These are phyloP conservation scores for Heliconius nattereri DNA, from an alignment of 1,140 invertebrate genomes.

Conservation along the genomic window DNA sequence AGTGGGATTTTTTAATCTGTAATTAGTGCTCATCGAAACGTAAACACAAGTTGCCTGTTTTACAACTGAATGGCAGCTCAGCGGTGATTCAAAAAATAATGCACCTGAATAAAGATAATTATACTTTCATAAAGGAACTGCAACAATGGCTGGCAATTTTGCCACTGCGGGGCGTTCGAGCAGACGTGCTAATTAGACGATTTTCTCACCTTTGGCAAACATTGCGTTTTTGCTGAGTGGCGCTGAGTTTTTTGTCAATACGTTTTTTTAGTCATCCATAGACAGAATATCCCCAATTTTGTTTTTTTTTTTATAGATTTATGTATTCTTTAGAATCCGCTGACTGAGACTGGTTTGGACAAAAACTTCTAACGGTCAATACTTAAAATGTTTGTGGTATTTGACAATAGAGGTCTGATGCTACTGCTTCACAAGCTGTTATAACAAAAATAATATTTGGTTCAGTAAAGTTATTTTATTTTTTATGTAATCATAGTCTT, in stretches of 20 bases:
- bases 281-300: conserved; percentile 16
- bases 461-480: not conserved
- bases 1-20: conserved; percentile 48
- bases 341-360: conserved; percentile 11
- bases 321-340: conserved; percentile 11
- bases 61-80: conserved; percentile 61
- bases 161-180: conserved; percentile 57
- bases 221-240: conserved; percentile 55
- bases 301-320: conserved; percentile 23
- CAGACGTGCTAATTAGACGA: conserved; percentile 71
- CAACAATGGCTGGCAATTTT: conserved; percentile 60
- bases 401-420: not conserved
- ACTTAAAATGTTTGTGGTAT: conserved; percentile 16
- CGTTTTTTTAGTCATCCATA: conserved; percentile 37
- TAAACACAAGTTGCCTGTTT: conserved; percentile 65
- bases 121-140: conserved; percentile 59
- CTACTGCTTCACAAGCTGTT: not conserved
- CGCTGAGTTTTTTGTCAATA: conserved; percentile 41
- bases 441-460: not conserved
- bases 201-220: conserved; percentile 76
- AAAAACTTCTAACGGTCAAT: conserved; percentile 19
- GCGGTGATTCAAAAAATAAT: conserved; percentile 66
- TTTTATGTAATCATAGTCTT: not conserved
- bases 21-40: conserved; percentile 69
- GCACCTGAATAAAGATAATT: conserved; percentile 72